Evolutionary conservation across 2,888 invertebrate species (phyloP).

Genomic region (Pseudoips prasinana): DNA sequence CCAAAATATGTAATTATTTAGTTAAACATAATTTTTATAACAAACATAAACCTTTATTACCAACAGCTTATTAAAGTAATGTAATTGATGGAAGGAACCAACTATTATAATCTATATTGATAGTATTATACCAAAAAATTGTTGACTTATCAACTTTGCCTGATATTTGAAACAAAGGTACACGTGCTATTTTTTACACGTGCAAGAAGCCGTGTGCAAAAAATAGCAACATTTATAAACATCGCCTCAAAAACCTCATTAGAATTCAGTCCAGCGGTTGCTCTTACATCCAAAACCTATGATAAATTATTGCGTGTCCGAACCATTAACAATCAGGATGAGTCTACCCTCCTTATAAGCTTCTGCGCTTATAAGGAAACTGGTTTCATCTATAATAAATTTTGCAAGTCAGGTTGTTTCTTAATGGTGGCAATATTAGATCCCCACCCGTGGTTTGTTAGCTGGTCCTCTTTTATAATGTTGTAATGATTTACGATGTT

Average conservation of each 20-base stretch:
- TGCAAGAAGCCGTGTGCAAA: too few relatives aligned
- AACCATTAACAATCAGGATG: conserved; percentile 18
- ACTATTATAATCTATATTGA: too few relatives aligned
- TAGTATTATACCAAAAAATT: too few relatives aligned
- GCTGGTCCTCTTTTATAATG: conserved; percentile 12
- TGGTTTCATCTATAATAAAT: conserved; percentile 38
- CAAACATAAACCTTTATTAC: too few relatives aligned
- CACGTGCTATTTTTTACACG: too few relatives aligned
- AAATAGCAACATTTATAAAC: too few relatives aligned
- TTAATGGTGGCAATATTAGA: conserved; percentile 18
- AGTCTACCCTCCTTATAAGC: conserved; percentile 26
- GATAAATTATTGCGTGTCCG: conserved; percentile 13
- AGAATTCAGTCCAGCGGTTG: background rate
- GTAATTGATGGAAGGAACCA: too few relatives aligned
- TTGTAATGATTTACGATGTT: conserved; percentile 1
- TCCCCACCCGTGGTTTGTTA: conserved; percentile 3
- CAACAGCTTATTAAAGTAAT: too few relatives aligned
- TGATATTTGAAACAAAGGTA: too few relatives aligned
- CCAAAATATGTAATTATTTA: too few relatives aligned
- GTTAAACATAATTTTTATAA: too few relatives aligned
- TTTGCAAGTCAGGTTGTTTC: conserved; percentile 25
- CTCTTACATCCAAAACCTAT: conserved; percentile 5
- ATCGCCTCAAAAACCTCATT: conserved; percentile 1
- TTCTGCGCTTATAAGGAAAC: conserved; percentile 44
- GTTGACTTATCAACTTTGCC: too few relatives aligned